Evolutionary conservation across 2,113 vertebrate genomes (phyloP), one percentile per base, ranked within the genome.

Genomic region (Progne subis): DNA sequence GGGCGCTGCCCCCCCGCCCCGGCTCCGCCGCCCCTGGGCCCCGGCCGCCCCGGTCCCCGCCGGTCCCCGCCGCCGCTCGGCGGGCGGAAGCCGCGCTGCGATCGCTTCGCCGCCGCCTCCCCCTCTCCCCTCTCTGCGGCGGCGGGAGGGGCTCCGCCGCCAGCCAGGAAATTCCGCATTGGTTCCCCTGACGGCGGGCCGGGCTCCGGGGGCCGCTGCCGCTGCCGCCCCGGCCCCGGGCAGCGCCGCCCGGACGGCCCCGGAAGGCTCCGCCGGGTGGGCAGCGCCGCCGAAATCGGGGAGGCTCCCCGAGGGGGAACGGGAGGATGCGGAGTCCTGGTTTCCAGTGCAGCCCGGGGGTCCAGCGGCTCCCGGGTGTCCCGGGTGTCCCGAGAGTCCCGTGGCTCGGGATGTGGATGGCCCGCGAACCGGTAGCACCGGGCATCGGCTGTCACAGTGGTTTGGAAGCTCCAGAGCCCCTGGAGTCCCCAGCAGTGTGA

Each of bases 161-260:
- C n/a, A n/a, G n/a, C 37, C 37, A 37, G 96, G 94, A 96, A 96
- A 95, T 95, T 95, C 96, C 95, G 91, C 88, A 93, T 95, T 93
- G 95, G 92, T 94, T 96, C 95, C 95, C 96, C 94, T 95, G 78
- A 95, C 83, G 84, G 79, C 87, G 67, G 75, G 88, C 87, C 94
- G 83, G 93, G 79, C 94, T 81, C 75, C 71, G 78, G 88, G 74
- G 86, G 81, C 83, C 64, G 78, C 90, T 14, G 56, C 74, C 63
- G 23, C 85, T 41, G 8, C 71, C 77, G 57, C 60, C 44, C 64
- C 52, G 13, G 46, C 50, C 74, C 61, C 43, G 39, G 76, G 68
- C 63, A 83, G 18, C 24, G 12, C 78, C 59, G 34, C 59, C 89
- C 74, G 78, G 85, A 79, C 84, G 65, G 76, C 14, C 26, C 50